These are phyloP conservation scores for Aporophyla nigra DNA, from an alignment of 2,888 invertebrate genomes.

Conservation along the genomic window DNA sequence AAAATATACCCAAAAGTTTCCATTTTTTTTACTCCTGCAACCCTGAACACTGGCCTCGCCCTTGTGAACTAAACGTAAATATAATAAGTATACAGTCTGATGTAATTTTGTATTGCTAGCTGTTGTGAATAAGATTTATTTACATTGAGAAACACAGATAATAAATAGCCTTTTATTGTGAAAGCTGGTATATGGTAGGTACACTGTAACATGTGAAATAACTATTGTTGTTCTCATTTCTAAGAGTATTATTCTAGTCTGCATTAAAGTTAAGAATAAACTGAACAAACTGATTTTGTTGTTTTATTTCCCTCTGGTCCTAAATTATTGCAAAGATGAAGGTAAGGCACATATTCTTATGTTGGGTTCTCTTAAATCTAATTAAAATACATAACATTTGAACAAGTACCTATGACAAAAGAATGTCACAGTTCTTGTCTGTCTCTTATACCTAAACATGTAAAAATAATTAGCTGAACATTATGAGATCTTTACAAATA, in stretches of 20 bases:
- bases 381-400: not conserved
- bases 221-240: constrained; percentile 91
- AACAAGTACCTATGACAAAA: not conserved
- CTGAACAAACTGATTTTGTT: constrained; percentile 84
- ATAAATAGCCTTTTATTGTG: constrained; percentile 90
- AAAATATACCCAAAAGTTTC: constrained; percentile 47
- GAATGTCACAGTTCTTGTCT: not conserved
- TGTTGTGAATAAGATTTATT: constrained; percentile 91
- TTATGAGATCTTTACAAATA: not conserved
- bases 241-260: constrained; percentile 91
- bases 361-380: not conserved
- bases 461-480: not conserved
- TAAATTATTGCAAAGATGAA: not conserved
- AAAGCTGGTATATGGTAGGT: constrained; percentile 89
- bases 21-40: constrained; percentile 40
- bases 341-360: not conserved
- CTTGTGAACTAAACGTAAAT: constrained; percentile 67
- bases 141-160: constrained; percentile 89
- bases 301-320: constrained; percentile 71
- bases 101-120: constrained; percentile 91
- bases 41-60: constrained; percentile 72
- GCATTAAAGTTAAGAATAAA: constrained; percentile 91
- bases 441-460: not conserved
- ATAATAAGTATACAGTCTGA: constrained; percentile 82
- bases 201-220: constrained; percentile 90